Base-by-base conservation (phyloP, 2,113 vertebrate genomes). In the Pheucticus melanocephalus region DNA sequence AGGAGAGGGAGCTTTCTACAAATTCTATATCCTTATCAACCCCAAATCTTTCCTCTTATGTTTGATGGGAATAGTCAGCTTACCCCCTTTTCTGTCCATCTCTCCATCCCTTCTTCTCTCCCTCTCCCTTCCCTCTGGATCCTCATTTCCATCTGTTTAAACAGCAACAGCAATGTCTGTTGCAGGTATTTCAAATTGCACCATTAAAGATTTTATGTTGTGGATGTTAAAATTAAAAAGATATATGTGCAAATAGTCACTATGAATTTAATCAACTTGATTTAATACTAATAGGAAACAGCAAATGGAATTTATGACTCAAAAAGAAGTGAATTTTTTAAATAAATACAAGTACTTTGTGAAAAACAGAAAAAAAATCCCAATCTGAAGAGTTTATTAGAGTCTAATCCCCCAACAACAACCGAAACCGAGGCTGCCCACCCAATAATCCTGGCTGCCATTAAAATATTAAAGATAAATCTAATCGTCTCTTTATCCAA, bases 391-490 rank as follows among this genome's bases (percentile, higher is more conserved):
- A 98, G 97, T 98, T 98, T 98, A 98, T 98, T 98, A 98, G 98
- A 97, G 97, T 97, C 97, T 98, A 98, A 98, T 98, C 98, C 98
- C 48, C 92, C 86, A 97, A 64, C 96, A 97, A 97, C 97, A 97
- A 97, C 95, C 0, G 60, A 96, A 95, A 82, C 97, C 47, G 5
- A 96, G 97, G 97, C 98, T 97, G 97, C 95, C 96, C 92, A 98
- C 97, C 97, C 93, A 87, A 97, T 98, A 98, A 98, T 98, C 98
- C 97, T 94, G 96, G 97, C 97, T 98, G 97, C 98, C 98, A 98
- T 98, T 98, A 98, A 98, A 98, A 98, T 98, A 98, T 98, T 98
- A 98, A 98, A 98, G 98, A 98, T 98, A 98, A 98, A 98, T 98
- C 98, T 98, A 98, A 98, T 98, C 98, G 98, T 98, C 97, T 98